phyloP scores from a whole-genome alignment of 64 coral and sea anemone genomes.

The Cladopsammia gracilis region DNA sequence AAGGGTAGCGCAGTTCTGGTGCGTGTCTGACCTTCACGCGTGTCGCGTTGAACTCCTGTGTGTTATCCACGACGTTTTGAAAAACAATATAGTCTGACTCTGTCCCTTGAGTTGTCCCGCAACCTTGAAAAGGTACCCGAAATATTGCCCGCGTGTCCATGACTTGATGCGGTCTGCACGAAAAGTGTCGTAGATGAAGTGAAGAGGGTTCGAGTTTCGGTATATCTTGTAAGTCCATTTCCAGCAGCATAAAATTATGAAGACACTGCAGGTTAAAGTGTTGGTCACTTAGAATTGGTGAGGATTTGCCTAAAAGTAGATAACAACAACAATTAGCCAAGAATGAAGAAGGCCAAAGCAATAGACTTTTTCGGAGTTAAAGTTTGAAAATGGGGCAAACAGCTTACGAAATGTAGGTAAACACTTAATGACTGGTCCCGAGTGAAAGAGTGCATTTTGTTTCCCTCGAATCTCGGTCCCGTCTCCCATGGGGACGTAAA shows the following conservation, averaged over 20 bases:
- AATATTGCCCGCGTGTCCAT: constrained; percentile 2
- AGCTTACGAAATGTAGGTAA: too few relatives aligned
- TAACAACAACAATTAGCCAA: not conserved
- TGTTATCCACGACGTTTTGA: constrained; percentile 47
- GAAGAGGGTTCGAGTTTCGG: constrained; percentile 7
- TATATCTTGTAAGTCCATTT: constrained; percentile 41
- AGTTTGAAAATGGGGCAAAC: too few relatives aligned
- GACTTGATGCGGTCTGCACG: constrained; percentile 20
- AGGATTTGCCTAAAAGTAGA: constrained; percentile 7
- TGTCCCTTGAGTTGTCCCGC: constrained; percentile 24
- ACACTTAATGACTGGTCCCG: too few relatives aligned
- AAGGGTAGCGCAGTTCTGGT: constrained; percentile 10
- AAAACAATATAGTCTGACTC: not conserved
- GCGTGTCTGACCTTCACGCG: constrained; percentile 20
- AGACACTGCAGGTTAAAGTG: constrained; percentile 29
- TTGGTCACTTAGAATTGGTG: constrained; percentile 12
- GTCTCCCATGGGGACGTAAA: too few relatives aligned
- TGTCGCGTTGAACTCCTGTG: not conserved
- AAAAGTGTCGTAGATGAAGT: constrained; percentile 18
- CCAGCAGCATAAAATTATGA: constrained; percentile 24
- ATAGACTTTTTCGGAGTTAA: not conserved
- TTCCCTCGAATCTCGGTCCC: too few relatives aligned
- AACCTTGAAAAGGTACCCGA: constrained; percentile 37
- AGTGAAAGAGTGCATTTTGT: too few relatives aligned
- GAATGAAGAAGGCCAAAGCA: not conserved